Base-by-base conservation (phyloP, 2,797 vertebrate species). In the Silurus lanzhouensis region DNA sequence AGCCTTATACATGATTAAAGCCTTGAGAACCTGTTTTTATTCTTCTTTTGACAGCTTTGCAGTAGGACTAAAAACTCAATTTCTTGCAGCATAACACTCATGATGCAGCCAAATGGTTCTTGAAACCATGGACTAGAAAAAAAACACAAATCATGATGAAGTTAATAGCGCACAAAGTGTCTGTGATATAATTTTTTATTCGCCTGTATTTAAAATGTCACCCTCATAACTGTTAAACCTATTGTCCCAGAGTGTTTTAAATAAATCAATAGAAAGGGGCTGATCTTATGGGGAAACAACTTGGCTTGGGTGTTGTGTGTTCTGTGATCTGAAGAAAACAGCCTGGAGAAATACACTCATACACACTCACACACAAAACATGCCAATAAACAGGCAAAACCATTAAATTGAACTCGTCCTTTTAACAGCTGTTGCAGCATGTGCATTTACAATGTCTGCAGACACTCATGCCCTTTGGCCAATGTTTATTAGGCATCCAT, bases 121-220 rank as follows among this genome's bases (percentile, higher is more conserved):
- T 68, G 31, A n/a, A 60, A 78, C 58, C 27, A 38, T 6, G 9
- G 19, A 58, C 78, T 48, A 48, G 60, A 80, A 84, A 52, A 52
- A 52, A 10, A 52, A 7, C 10, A 7, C 10, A 70, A 83, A 84
- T 88, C 89, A 84, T 58, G 81, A 87, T 74, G 17, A 75, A 81
- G 46, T 74, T 80, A 81, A 81, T 85, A 81, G 81, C 27, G 44
- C 8, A 57, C 57, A 48, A 86, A 81, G 19, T 72, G 74, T 86
- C 84, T 83, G 86, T 76, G 66, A 87, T 91, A 86, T 89, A 63
- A 67, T 86, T 85, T 89, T 89, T 90, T 66, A 83, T 87, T 83
- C 86, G 64, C 64, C 77, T 75, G 78, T 84, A 85, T 82, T 86
- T 64, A 86, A 86, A 86, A 84, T 86, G 72, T 77, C 87, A 86